Conservation (phyloP, 2,113 vertebrate species). For the Lipophrys pholis region DNA sequence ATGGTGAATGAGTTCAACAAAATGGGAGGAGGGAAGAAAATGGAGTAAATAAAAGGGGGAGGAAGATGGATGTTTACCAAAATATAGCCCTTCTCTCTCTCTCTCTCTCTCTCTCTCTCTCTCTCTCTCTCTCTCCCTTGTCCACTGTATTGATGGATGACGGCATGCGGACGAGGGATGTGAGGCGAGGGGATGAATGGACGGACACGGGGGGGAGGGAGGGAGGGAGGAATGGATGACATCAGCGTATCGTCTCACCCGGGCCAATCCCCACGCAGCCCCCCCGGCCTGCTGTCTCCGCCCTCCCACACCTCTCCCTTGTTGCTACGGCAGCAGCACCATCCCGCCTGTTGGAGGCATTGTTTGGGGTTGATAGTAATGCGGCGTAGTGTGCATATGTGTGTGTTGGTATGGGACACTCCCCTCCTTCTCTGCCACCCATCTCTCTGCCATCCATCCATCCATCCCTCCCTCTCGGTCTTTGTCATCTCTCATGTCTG, state of each 20-base stretch:
- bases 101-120: conserved; percentile 1
- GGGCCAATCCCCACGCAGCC: conserved; percentile 60
- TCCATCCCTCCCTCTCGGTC: neutral
- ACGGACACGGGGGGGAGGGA: conserved; percentile 40
- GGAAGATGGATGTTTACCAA: conserved; percentile 35
- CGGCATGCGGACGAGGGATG: conserved; percentile 59
- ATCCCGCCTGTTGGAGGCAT: conserved; percentile 44
- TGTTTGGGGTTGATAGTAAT: conserved; percentile 66
- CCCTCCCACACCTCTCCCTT: conserved; percentile 74
- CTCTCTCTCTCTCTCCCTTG: conserved; percentile 1
- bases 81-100: neutral
- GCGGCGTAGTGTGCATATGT: conserved; percentile 18
- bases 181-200: conserved; percentile 65
- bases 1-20: neutral
- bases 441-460: conserved; percentile 9
- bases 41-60: conserved; percentile 10
- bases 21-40: conserved; percentile 3
- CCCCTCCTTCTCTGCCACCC: neutral
- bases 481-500: conserved; percentile 8
- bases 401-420: conserved; percentile 33
- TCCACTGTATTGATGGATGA: conserved; percentile 69
- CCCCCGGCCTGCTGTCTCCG: conserved; percentile 43
- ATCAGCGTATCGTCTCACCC: conserved; percentile 56
- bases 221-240: conserved; percentile 52
- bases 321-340: conserved; percentile 78